phyloP scores from a whole-genome alignment of 2,888 invertebrate species.

The Tanypteryx hageni region DNA sequence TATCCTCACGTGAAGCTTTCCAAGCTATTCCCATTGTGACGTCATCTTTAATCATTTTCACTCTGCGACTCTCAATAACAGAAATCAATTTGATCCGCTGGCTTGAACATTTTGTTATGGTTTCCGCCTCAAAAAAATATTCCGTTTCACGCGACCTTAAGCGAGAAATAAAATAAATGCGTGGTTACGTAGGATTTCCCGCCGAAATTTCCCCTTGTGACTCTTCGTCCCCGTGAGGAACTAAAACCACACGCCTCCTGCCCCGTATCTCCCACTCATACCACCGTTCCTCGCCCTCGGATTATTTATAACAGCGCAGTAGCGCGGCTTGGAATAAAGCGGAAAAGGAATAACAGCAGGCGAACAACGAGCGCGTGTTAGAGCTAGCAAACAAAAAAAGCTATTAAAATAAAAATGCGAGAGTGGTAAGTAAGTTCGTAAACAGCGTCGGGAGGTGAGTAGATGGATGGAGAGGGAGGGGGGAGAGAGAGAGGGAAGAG shows the following conservation, averaged over 20 bases:
- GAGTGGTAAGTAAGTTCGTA: neutral
- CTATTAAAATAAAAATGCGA: neutral
- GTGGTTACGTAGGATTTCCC: conserved; percentile 8
- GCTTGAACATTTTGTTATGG: no score
- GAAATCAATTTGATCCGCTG: no score
- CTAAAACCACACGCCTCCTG: neutral
- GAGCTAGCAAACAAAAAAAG: conserved; percentile 18
- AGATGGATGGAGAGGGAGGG: neutral
- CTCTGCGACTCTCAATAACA: no score
- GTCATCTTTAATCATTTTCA: no score
- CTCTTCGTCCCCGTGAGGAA: neutral
- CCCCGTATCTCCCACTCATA: neutral
- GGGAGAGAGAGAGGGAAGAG: neutral
- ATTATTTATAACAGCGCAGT: conserved; percentile 12
- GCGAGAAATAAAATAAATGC: neutral
- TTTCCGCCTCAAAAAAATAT: neutral
- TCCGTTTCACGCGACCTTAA: neutral
- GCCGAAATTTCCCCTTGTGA: neutral
- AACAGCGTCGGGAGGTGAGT: neutral
- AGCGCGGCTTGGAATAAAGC: neutral
- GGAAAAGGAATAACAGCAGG: neutral
- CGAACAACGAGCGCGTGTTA: neutral
- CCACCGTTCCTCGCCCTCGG: neutral
- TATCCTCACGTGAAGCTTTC: no score
- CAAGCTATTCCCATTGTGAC: no score